Conservation (phyloP, 2,888 invertebrate species). For the Epiblema foenella region DNA sequence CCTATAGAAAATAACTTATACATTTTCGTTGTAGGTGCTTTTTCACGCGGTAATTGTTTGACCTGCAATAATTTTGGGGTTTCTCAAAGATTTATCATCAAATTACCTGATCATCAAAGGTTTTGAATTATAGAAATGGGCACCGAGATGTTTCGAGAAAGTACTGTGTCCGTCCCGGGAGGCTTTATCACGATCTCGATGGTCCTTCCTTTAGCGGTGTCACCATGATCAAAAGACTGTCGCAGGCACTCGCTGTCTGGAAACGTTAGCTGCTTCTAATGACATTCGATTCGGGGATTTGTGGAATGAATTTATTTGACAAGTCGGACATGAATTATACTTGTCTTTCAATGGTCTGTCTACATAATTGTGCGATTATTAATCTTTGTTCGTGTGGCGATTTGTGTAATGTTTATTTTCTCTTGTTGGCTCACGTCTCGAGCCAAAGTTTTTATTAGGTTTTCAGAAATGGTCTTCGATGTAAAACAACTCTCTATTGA, state of each 20-base stretch:
- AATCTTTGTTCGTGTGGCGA: neutral
- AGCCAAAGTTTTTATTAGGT: too few species aligned
- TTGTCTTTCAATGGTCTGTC: neutral
- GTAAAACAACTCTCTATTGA: too few species aligned
- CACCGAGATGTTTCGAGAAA: constrained; percentile 26
- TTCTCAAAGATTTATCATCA: constrained; percentile 21
- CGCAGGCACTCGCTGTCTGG: constrained; percentile 29
- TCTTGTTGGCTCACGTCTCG: too few species aligned
- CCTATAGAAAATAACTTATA: neutral
- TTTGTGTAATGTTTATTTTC: too few species aligned
- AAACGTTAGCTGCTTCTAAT: constrained; percentile 28
- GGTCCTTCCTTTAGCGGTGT: constrained; percentile 30
- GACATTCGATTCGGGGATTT: constrained; percentile 9
- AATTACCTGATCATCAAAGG: constrained; percentile 24
- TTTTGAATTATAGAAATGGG: constrained; percentile 22
- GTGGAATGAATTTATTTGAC: constrained; percentile 11
- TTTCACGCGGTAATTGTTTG: neutral
- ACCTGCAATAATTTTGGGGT: neutral
- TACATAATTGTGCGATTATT: neutral
- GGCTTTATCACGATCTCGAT: constrained; percentile 40
- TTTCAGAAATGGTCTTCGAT: too few species aligned
- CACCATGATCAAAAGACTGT: constrained; percentile 42
- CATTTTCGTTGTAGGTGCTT: neutral
- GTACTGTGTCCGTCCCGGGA: constrained; percentile 20
- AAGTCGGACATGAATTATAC: neutral